A percentile compares a stretch with the other conserved stretches of the same genome.
Conservation (phyloP, 2,113 vertebrate species). For the Phodopus roborovskii region DNA sequence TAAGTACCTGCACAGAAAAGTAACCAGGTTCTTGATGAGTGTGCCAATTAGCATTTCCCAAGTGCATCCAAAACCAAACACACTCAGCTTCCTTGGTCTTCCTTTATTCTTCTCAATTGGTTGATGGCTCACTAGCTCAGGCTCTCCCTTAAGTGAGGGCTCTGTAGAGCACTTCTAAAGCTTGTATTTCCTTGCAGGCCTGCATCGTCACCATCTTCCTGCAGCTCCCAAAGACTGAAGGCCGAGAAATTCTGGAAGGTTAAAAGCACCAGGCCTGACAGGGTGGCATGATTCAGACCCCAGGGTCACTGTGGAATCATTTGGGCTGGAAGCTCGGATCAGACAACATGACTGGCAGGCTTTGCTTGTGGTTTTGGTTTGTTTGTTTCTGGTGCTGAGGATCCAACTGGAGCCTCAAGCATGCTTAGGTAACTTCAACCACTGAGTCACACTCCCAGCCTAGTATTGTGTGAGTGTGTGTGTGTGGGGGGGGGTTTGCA, state of each 20-base stretch:
- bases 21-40: conserved; percentile 43
- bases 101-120: not conserved
- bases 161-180: not conserved
- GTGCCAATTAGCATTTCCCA: conserved; percentile 43
- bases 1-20: conserved; percentile 19
- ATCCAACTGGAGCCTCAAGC: not conserved
- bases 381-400: not conserved
- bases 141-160: not conserved
- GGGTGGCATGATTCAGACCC: not conserved
- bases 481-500: not conserved
- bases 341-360: accelerated
- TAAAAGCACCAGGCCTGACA: too few relatives aligned
- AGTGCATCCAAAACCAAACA: conserved; percentile 13
- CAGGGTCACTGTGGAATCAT: not conserved
- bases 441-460: not conserved
- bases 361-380: not conserved
- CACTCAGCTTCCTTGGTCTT: not conserved
- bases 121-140: not conserved
- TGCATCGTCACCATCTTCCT: accelerated
- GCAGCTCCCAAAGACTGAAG: not conserved
- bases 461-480: not conserved
- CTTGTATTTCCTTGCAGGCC: not conserved
- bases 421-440: not conserved
- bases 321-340: not conserved
- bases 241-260: not conserved